phyloP scores from a whole-genome alignment of 2,113 vertebrate species.

The Thomomys bottae region DNA sequence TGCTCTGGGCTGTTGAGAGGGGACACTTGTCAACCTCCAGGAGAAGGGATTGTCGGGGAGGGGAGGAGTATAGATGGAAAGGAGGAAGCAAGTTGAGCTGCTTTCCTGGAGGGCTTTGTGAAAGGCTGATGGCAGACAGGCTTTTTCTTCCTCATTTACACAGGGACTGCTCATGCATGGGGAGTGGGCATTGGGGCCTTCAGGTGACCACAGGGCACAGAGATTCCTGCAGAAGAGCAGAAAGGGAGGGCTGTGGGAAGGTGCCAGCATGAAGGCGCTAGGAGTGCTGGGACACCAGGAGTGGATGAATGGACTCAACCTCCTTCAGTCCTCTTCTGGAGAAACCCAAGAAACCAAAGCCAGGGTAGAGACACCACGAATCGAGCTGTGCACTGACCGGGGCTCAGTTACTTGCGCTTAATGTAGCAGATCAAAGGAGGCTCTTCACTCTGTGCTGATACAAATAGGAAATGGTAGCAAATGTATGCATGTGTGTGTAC shows the following conservation, averaged over 20 bases:
- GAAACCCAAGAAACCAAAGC: neutral
- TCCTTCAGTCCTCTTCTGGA: neutral
- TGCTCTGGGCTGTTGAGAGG: fast-evolving
- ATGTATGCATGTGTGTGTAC: neutral
- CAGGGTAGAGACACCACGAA: neutral
- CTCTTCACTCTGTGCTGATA: neutral
- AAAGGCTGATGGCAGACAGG: neutral
- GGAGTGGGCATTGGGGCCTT: neutral
- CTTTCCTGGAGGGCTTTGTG: neutral
- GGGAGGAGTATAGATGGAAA: fast-evolving
- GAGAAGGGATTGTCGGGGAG: neutral
- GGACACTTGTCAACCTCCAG: neutral
- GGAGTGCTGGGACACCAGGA: too few species aligned
- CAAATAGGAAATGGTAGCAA: neutral
- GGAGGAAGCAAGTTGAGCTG: neutral
- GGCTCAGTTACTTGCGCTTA: neutral
- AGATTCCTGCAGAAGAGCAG: neutral
- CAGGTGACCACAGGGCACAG: neutral
- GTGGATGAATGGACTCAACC: neutral
- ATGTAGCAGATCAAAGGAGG: neutral
- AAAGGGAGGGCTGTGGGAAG: neutral
- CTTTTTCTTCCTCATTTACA: neutral
- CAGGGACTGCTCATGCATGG: neutral
- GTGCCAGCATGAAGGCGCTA: neutral
- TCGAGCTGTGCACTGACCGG: neutral